phyloP scores from a whole-genome alignment of 1,140 invertebrate species.

The Drosophila pectinifera region DNA sequence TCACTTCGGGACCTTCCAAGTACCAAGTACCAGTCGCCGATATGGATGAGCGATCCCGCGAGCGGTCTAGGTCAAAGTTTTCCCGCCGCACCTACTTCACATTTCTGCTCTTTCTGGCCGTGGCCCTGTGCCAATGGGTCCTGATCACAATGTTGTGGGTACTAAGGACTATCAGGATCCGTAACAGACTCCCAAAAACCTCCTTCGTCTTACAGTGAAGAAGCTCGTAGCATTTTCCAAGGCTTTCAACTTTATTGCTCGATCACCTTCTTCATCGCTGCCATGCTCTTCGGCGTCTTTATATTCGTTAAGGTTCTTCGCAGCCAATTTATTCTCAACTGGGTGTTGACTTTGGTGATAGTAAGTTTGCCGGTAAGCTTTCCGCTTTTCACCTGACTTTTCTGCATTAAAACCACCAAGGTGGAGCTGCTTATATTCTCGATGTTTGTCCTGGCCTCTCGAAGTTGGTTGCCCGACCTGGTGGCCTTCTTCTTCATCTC shows the following conservation, averaged over 20 bases:
- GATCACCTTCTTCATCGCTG: constrained; percentile 8
- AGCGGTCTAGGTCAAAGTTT: not conserved
- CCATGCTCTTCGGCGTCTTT: constrained; percentile 33
- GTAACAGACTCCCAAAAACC: not conserved
- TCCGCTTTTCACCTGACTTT: not conserved
- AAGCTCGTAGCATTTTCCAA: not conserved
- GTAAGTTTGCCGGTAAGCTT: constrained; percentile 32
- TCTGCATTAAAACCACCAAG: constrained; percentile 1
- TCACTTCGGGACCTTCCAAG: not conserved
- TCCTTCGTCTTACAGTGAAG: not conserved
- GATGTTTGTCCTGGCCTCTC: constrained; percentile 18
- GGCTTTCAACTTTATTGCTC: not conserved
- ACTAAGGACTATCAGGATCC: not conserved
- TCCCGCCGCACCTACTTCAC: not conserved
- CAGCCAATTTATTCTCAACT: not conserved
- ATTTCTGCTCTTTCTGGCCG: not conserved
- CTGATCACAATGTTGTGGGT: constrained; percentile 43
- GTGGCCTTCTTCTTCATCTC: constrained; percentile 20
- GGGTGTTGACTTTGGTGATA: constrained; percentile 12
- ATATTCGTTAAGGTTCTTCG: constrained; percentile 19
- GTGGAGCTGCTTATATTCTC: constrained; percentile 51
- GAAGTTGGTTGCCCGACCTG: constrained; percentile 15
- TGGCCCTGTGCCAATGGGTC: constrained; percentile 1
- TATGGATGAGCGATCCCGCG: not conserved
- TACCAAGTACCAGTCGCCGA: not conserved